phyloP scores from a whole-genome alignment of 2,797 vertebrate species.

The Stomatorhinus walkeri region DNA sequence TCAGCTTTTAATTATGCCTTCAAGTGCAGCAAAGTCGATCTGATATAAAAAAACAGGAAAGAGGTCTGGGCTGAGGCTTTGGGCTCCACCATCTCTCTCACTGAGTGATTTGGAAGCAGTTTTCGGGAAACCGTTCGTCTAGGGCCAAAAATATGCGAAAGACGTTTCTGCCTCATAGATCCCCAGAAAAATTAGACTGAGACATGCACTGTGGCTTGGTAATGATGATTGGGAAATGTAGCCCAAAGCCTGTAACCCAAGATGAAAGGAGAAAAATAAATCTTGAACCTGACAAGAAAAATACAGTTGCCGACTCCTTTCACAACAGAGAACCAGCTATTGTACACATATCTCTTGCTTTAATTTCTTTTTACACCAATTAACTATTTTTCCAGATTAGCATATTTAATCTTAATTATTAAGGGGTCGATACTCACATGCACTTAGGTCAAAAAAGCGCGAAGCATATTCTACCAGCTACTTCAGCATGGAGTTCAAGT shows the following conservation, averaged over 20 bases:
- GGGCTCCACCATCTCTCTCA: not conserved
- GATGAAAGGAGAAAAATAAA: not conserved
- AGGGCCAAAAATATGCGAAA: not conserved
- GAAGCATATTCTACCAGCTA: not conserved
- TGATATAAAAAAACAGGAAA: not conserved
- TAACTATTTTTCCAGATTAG: not conserved
- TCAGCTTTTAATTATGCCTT: conserved; percentile 1
- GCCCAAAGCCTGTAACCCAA: conserved; percentile 4
- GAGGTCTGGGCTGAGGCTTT: not conserved
- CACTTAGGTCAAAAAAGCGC: not conserved
- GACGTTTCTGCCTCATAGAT: not conserved
- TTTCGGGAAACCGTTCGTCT: not conserved
- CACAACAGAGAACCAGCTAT: not conserved
- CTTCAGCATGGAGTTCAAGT: not conserved
- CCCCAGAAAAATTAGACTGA: not conserved
- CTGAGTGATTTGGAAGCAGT: not conserved
- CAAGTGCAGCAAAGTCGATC: not conserved
- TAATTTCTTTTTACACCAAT: not conserved
- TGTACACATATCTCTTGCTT: not conserved
- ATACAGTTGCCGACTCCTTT: not conserved
- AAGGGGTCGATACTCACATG: not conserved
- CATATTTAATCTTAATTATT: not conserved
- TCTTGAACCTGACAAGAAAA: conserved; percentile 3
- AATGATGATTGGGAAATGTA: conserved; percentile 16
- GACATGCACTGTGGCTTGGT: not conserved